Base-by-base conservation (phyloP, 2,888 invertebrate species). In the Dasypolia templi region DNA sequence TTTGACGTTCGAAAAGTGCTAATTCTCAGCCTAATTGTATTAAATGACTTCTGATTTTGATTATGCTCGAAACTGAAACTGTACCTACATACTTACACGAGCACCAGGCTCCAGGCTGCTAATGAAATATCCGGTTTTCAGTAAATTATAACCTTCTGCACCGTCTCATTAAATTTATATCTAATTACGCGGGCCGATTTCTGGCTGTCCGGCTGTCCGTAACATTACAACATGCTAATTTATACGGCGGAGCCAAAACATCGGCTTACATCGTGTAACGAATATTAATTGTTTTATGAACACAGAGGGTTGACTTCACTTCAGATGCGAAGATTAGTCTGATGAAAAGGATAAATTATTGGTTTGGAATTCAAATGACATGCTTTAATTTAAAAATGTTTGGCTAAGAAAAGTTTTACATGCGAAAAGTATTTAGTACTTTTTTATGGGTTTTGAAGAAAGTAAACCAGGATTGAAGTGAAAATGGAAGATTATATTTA, bases 131-230 rank as follows among this genome's bases (percentile, higher is more conserved):
- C 29, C 17, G 17, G 3, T 55, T 4, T 22, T 11, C 32, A 22
- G 11, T 56, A 32, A 4, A 22, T 56, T 22, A 22, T 11, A 32
- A 22, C 22, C 22, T 65, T 63, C 32, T 42, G 51, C 35, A 69
- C 26, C 49, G 59, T 61, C 49, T 87, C 86, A 88, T 85, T 89
- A 91, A 94, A 94, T 94, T 92, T 94, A 94, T 92, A 84, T 87
- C 90, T 92, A 94, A 94, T 94, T 94, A 94, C 93, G 88, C 79
- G 87, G 85, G n/a, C n/a, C n/a, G n/a, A 86, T 90, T 88, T 90
- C 88, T 90, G 89, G 88, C 88, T 73, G 88, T 86, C 73, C n/a
- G 53, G 32, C 63, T 62, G 26, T 55, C 67, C 49, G 19, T 4
- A n/a, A 49, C 72, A 59, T 74, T 79, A 42, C 17, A 35, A 55